Conservation (phyloP, 1,140 invertebrate genomes). For the Elymnias hypermnestra region DNA sequence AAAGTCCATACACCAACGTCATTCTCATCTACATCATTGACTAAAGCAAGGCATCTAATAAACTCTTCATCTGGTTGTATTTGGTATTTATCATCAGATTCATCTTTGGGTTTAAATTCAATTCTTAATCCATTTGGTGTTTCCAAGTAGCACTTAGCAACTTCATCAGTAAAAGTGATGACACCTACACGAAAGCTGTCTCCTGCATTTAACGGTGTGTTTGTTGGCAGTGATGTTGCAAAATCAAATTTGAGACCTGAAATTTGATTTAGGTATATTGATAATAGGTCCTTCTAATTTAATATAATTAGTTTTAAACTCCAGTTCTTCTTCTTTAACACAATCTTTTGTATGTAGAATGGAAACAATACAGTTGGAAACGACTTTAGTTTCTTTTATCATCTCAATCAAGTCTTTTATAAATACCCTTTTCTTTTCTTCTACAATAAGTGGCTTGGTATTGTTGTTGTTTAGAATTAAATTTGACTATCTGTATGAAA, state of each 20-base stretch:
- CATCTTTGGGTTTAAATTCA: conserved; percentile 26
- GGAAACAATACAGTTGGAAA: too few species aligned
- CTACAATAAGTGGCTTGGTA: too few species aligned
- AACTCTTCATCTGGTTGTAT: conserved; percentile 14
- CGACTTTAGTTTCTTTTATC: too few species aligned
- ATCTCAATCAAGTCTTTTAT: too few species aligned
- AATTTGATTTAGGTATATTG: neutral
- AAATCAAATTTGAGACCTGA: conserved; percentile 9
- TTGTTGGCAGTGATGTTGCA: conserved; percentile 4
- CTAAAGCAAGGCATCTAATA: conserved; percentile 14
- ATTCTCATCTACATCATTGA: conserved; percentile 19
- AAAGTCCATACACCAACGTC: conserved; percentile 29
- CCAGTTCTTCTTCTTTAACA: too few species aligned
- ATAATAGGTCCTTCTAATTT: too few species aligned
- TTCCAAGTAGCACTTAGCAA: conserved; percentile 21
- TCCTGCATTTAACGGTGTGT: conserved; percentile 13
- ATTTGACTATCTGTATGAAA: too few species aligned
- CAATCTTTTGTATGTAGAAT: too few species aligned
- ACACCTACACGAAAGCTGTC: conserved; percentile 14
- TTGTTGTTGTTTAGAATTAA: too few species aligned
- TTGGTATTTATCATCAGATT: conserved; percentile 22
- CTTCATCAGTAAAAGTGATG: conserved; percentile 7
- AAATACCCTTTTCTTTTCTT: too few species aligned
- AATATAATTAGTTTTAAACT: too few species aligned
- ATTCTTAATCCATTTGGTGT: conserved; percentile 11